Base-by-base conservation (phyloP, 2,888 invertebrate species). In the Heliconius ismenius region DNA sequence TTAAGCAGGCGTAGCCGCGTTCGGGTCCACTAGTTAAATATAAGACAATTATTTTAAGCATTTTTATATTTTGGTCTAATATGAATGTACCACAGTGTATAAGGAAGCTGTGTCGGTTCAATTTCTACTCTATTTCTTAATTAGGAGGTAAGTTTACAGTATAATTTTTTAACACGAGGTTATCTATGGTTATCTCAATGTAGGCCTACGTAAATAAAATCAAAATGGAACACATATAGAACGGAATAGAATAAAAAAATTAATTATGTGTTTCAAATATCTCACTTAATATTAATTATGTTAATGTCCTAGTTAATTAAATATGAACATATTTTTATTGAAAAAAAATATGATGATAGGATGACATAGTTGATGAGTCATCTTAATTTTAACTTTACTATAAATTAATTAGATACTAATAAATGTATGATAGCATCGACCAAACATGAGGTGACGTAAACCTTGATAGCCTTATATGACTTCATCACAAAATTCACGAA, bases 331-430 rank as follows among this genome's bases (percentile, higher is more conserved):
- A 62, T 26, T 72, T 24, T 32, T 39, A 15, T 15, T 24, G 6
- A 11, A 39, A 39, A 63, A 36, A 28, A 26, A 62, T 0, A 62
- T 28, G 2, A 62, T 62, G 58, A 60, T n/a, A 43, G 21, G 70
- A 77, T 77, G 77, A 72, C 78, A 78, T 64, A 67, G 67, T 15
- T 28, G 43, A 74, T 76, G 78, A 76, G 69, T 78, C 76, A 76
- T 58, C 64, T 21, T n/a, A 73, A 60, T 43, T 73, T 63, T 43
- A 39, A 54, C 24, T 54, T 64, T 54, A 75, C 39, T 54, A 62
- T 76, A 39, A 75, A 67, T 32, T 69, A 69, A 69, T 75, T 70
- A 54, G 54, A 64, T 75, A 54, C 73, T 69, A 58, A 76, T 62
- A 72, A 63, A n/a, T 70, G 11, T 69, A 78, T 73, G 73, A 75